Conservation (phyloP, 2,797 vertebrate species). For the Aeoliscus strigatus region DNA sequence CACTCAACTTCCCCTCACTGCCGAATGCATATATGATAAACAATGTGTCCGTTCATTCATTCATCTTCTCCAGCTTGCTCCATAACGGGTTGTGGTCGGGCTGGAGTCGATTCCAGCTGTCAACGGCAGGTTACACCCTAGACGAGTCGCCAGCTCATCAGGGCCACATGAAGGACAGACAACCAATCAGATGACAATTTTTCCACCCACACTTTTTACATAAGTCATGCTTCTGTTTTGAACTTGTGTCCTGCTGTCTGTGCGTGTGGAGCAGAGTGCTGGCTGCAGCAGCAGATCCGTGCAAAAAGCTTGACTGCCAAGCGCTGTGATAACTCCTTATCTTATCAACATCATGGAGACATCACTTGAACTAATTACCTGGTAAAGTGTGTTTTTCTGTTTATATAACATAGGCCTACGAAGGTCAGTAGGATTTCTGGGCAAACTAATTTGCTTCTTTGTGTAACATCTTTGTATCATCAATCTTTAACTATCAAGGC, state of each 20-base stretch:
- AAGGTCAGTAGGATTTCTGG: slow-evolving; percentile 50
- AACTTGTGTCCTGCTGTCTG: slow-evolving; percentile 63
- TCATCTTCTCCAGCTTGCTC: no score
- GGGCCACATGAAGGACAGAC: no score
- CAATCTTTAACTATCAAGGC: slow-evolving; percentile 48
- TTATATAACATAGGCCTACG: slow-evolving; percentile 30
- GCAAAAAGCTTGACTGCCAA: slow-evolving; percentile 39
- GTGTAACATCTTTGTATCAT: slow-evolving; percentile 32
- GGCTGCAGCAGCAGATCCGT: slow-evolving; percentile 56
- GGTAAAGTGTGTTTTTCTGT: slow-evolving; percentile 62
- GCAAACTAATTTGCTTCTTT: slow-evolving; percentile 52
- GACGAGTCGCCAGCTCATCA: no score
- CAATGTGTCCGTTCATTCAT: slow-evolving; percentile 38
- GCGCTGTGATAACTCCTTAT: slow-evolving; percentile 58
- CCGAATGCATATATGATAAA: slow-evolving; percentile 67
- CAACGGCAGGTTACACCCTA: no score
- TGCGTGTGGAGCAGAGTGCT: slow-evolving; percentile 54
- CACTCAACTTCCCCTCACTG: slow-evolving; percentile 63
- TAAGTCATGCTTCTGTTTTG: slow-evolving; percentile 65
- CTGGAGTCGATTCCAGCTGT: no score
- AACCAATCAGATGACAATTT: no score
- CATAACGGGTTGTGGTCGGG: slow-evolving; percentile 51
- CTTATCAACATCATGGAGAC: slow-evolving; percentile 64
- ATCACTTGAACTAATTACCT: slow-evolving; percentile 61
- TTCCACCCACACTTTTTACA: slow-evolving; percentile 31